phyloP scores from a whole-genome alignment of 92 coral and sea anemone genomes.

The Muricea muricata region DNA sequence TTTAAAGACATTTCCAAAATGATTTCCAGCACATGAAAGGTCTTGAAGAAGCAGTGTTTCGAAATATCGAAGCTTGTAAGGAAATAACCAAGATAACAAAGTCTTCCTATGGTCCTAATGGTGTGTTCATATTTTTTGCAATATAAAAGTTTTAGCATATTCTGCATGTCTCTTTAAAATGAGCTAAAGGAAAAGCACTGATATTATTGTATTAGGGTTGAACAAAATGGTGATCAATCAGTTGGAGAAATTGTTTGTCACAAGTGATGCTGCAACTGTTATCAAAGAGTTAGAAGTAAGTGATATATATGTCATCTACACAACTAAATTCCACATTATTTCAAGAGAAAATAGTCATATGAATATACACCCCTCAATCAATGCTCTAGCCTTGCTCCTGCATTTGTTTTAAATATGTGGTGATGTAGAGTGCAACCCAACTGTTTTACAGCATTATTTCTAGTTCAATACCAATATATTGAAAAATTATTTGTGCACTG shows the following conservation, averaged over 20 bases:
- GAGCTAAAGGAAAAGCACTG: no score
- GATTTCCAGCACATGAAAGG: constrained; percentile 78
- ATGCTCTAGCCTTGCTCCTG: no score
- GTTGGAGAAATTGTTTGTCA: constrained; percentile 91
- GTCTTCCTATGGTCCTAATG: constrained; percentile 96
- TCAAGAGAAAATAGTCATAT: no score
- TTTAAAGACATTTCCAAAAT: no score
- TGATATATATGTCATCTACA: no score
- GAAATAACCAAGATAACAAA: constrained; percentile 84
- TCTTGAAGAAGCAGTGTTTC: constrained; percentile 92
- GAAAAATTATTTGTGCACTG: neutral
- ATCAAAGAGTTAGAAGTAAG: constrained; percentile 97
- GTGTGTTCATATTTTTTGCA: constrained; percentile 49
- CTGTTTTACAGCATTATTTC: no score
- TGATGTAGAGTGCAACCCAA: no score
- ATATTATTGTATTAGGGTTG: constrained; percentile 78
- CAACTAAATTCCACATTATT: no score
- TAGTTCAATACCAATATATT: neutral
- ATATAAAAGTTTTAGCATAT: no score
- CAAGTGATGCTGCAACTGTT: constrained; percentile 98
- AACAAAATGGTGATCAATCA: constrained; percentile 98
- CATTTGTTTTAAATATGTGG: no score
- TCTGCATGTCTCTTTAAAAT: no score
- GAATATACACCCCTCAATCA: no score
- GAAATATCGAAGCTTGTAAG: constrained; percentile 92